phyloP scores from a whole-genome alignment of 2,888 invertebrate species.

The Eilema griseolum region DNA sequence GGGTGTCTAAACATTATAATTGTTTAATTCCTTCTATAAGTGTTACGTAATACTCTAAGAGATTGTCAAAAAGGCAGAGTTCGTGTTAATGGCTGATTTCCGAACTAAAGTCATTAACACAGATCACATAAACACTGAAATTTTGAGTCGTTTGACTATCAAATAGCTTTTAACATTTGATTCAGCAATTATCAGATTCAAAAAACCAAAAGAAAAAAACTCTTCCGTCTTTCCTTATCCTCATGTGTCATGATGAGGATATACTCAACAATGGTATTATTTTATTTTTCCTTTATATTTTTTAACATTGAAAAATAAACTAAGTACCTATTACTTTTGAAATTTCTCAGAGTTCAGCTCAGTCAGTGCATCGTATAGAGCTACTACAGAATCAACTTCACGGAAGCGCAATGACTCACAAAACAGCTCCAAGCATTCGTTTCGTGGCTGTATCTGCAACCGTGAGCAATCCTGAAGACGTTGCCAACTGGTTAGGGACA shows the following conservation, averaged over 20 bases:
- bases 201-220: neutral
- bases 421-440: slow-evolving; percentile 76
- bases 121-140: neutral
- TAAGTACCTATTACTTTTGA: neutral
- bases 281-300: neutral
- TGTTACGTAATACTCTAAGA: neutral
- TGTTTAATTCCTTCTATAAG: no score
- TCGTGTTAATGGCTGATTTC: neutral
- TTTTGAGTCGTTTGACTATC: neutral
- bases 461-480: slow-evolving; percentile 92
- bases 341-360: slow-evolving; percentile 68
- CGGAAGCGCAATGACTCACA: slow-evolving; percentile 40
- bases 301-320: neutral
- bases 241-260: no score
- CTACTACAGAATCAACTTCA: slow-evolving; percentile 67
- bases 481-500: slow-evolving; percentile 90
- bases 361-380: slow-evolving; percentile 75
- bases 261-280: neutral
- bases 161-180: neutral
- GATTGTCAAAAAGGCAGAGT: neutral
- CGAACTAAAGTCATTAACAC: neutral
- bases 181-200: neutral
- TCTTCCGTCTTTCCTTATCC: no score
- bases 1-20: neutral
- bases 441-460: slow-evolving; percentile 94